Evolutionary conservation across 2,797 vertebrate species (phyloP).

Genomic region (Pangasius djambal): DNA sequence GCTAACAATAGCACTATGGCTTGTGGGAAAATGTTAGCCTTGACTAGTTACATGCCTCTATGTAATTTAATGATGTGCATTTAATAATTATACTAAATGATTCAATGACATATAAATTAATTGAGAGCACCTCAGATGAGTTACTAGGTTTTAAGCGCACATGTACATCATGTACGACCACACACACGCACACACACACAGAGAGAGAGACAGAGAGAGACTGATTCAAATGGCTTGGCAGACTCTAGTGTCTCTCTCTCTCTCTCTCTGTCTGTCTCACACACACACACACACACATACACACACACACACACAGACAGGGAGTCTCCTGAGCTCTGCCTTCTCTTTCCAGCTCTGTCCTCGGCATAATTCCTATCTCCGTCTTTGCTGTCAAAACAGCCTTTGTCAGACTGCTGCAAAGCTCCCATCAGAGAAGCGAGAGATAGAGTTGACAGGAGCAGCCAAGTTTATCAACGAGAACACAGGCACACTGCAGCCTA

Average conservation of each 20-base stretch:
- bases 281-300: background rate
- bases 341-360: constrained; percentile 59
- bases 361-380: constrained; percentile 67
- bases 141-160: background rate
- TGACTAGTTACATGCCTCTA: background rate
- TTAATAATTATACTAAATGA: constrained; percentile 12
- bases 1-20: background rate
- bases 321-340: constrained; percentile 48
- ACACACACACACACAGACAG: constrained; percentile 30
- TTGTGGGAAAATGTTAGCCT: background rate
- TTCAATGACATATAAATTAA: background rate
- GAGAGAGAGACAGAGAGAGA: background rate
- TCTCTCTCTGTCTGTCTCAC: background rate
- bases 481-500: constrained; percentile 24
- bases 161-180: background rate
- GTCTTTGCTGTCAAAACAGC: constrained; percentile 76
- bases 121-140: background rate
- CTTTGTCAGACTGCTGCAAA: constrained; percentile 66
- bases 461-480: constrained; percentile 56
- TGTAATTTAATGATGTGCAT: background rate
- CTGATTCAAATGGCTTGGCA: constrained; percentile 29
- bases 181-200: background rate
- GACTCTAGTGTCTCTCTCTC: background rate
- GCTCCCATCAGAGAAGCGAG: constrained; percentile 67
- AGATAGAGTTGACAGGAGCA: constrained; percentile 65